Evolutionary conservation across 2,888 invertebrate genomes (phyloP).

Genomic region (Noctua janthina): DNA sequence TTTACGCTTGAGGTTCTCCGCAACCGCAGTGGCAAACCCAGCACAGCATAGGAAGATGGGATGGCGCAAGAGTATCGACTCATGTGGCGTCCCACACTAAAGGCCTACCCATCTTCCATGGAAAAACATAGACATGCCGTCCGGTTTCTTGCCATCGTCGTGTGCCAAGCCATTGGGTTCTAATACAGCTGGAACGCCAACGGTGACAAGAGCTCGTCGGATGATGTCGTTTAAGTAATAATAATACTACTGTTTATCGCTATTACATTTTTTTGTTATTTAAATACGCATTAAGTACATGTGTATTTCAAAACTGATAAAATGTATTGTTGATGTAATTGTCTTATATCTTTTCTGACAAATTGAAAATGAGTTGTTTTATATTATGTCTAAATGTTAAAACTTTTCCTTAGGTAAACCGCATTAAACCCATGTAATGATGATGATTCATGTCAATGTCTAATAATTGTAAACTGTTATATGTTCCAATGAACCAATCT

Average conservation of each 20-base stretch:
- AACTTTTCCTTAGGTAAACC: neutral
- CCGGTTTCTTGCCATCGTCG: too few relatives aligned
- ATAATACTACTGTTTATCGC: conserved; percentile 12
- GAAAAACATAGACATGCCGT: too few relatives aligned
- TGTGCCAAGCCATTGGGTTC: too few relatives aligned
- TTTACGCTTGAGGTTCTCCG: too few relatives aligned
- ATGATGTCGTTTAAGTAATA: neutral
- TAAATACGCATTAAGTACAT: conserved; percentile 12
- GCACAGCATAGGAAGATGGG: too few relatives aligned
- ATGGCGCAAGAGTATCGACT: too few relatives aligned
- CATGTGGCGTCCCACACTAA: too few relatives aligned
- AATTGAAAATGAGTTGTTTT: neutral
- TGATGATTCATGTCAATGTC: too few relatives aligned
- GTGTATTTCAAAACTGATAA: conserved; percentile 14
- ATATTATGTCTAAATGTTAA: neutral
- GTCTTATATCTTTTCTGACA: conserved; percentile 20
- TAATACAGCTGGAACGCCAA: too few relatives aligned
- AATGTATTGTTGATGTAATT: conserved; percentile 9
- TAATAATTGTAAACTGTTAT: neutral
- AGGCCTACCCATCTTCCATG: too few relatives aligned
- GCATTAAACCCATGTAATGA: neutral
- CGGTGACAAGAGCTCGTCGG: too few relatives aligned
- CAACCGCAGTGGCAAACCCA: too few relatives aligned
- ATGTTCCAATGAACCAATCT: neutral
- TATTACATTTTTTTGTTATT: conserved; percentile 7